These are phyloP conservation scores for Prietella phreatophila DNA, from an alignment of 2,113 vertebrate genomes.

Conservation along the genomic window DNA sequence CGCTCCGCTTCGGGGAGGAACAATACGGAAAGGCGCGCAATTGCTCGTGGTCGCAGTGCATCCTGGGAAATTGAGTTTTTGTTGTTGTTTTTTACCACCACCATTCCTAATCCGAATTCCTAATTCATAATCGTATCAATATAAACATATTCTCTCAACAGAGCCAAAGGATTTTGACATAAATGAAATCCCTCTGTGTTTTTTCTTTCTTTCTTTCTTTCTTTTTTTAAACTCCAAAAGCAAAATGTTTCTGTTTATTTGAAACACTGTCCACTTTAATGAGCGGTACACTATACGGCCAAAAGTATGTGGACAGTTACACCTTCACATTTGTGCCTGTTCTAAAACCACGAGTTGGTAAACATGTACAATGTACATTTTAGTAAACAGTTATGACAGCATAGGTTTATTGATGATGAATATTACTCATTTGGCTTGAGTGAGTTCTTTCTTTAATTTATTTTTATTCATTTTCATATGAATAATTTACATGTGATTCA, in stretches of 20 bases:
- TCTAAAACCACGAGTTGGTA: background rate
- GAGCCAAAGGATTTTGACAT: too few relatives aligned
- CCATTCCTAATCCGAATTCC: too few relatives aligned
- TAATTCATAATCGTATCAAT: too few relatives aligned
- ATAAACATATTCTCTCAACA: too few relatives aligned
- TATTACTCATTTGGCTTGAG: too few relatives aligned
- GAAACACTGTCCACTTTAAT: background rate
- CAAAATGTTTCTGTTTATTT: background rate
- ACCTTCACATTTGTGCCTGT: background rate
- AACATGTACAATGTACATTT: background rate
- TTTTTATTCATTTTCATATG: too few relatives aligned
- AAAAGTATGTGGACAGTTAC: background rate
- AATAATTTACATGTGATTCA: too few relatives aligned
- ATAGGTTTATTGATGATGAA: background rate
- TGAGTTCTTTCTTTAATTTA: too few relatives aligned
- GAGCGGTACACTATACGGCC: background rate
- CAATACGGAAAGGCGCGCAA: constrained; percentile 81
- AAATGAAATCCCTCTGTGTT: background rate
- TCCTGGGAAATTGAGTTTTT: constrained; percentile 64
- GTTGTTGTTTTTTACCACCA: too few relatives aligned
- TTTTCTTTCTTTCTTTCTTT: background rate
- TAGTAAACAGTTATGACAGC: background rate
- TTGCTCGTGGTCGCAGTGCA: constrained; percentile 65
- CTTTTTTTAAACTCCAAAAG: too few relatives aligned
- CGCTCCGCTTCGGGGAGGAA: constrained; percentile 57